These are phyloP conservation scores for Octodon degus DNA, from an alignment of 2,113 vertebrate genomes.

Conservation along the genomic window DNA sequence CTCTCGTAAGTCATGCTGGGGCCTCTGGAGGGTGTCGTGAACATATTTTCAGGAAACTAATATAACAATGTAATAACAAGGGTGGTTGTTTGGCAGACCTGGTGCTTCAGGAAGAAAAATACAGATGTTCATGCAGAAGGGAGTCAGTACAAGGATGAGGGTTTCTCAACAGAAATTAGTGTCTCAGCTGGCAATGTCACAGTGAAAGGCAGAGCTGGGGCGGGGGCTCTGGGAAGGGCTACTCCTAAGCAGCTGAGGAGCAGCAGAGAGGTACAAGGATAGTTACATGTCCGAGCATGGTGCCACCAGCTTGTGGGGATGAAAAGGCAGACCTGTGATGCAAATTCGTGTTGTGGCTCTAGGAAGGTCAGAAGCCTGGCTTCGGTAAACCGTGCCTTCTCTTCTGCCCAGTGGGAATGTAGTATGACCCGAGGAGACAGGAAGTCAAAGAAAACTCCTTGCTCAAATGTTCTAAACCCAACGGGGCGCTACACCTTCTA, in stretches of 20 bases:
- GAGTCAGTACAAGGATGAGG: neutral
- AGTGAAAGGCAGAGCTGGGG: neutral
- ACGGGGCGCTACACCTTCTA: neutral
- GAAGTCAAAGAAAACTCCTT: neutral
- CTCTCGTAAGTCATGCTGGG: neutral
- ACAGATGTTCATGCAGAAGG: neutral
- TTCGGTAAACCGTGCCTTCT: neutral
- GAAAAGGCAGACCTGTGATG: neutral
- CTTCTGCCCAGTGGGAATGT: neutral
- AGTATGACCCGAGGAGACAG: neutral
- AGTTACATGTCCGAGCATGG: accelerated
- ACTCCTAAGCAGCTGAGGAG: too few species aligned
- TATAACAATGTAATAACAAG: neutral
- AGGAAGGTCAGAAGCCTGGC: neutral
- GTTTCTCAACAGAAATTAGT: accelerated
- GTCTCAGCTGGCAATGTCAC: accelerated
- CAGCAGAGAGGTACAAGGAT: accelerated
- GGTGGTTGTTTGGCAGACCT: too few species aligned
- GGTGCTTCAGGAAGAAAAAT: neutral
- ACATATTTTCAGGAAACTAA: neutral
- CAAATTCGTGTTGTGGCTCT: neutral
- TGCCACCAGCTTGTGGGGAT: neutral
- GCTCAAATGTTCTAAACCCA: neutral
- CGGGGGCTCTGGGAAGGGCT: neutral
- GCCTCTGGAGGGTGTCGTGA: neutral